A percentile compares a stretch with the other conserved stretches of the same genome.
Evolutionary conservation across 2,888 invertebrate species (phyloP).

Genomic region (Tenthredo distinguenda): DNA sequence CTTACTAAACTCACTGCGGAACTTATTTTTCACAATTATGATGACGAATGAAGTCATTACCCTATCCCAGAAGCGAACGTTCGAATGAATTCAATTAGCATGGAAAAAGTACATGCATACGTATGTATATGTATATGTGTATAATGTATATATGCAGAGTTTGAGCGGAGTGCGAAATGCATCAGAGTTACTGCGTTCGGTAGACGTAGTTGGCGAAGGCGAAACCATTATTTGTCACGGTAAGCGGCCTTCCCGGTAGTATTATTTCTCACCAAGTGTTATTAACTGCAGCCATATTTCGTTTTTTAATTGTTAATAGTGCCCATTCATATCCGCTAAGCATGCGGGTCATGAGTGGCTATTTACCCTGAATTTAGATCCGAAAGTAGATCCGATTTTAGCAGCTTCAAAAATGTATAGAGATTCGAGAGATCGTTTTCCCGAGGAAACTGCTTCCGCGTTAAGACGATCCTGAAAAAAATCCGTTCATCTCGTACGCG

Average conservation of each 20-base stretch:
- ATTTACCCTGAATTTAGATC: slow-evolving; percentile 74
- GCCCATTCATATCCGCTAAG: slow-evolving; percentile 76
- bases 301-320: slow-evolving; percentile 77
- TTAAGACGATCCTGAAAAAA: background rate
- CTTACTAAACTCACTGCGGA: background rate
- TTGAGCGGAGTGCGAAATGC: slow-evolving; percentile 63
- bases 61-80: background rate
- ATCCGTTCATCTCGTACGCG: background rate
- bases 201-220: slow-evolving; percentile 36
- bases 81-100: background rate
- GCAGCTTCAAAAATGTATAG: background rate
- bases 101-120: background rate
- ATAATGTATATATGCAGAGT: background rate
- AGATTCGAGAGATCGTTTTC: background rate
- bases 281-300: slow-evolving; percentile 78
- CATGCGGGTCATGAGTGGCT: slow-evolving; percentile 70
- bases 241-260: slow-evolving; percentile 77
- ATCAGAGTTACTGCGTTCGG: slow-evolving; percentile 27
- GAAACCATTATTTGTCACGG: slow-evolving; percentile 73
- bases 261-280: slow-evolving; percentile 78
- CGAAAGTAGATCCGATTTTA: slow-evolving; percentile 57
- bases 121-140: background rate
- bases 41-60: background rate
- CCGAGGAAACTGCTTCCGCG: background rate
- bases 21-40: background rate